Evolutionary conservation across 2,888 invertebrate genomes (phyloP).

Genomic region (Trichopoda pennipes): DNA sequence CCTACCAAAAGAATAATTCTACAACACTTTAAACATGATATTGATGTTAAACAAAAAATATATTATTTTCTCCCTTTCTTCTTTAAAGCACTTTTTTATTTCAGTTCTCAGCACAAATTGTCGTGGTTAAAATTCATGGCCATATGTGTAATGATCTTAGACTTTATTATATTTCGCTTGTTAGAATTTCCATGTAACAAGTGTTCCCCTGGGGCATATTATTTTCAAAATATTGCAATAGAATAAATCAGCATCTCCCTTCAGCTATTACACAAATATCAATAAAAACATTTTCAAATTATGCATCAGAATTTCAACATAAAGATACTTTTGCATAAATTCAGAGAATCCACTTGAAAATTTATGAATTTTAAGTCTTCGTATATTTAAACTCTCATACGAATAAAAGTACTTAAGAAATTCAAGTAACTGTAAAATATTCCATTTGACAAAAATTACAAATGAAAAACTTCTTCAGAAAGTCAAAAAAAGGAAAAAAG

Average conservation of each 20-base stretch:
- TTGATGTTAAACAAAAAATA: too few species aligned
- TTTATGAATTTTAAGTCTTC: conserved; percentile 29
- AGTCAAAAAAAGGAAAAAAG: too few species aligned
- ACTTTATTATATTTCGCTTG: not conserved
- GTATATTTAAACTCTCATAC: too few species aligned
- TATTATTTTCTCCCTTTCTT: too few species aligned
- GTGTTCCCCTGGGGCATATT: not conserved
- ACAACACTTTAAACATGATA: too few species aligned
- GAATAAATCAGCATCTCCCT: not conserved
- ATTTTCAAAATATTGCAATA: not conserved
- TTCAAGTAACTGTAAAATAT: too few species aligned
- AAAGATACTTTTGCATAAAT: not conserved
- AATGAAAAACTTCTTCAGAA: too few species aligned
- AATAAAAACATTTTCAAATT: conserved; percentile 32
- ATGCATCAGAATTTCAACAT: conserved; percentile 42
- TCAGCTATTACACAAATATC: not conserved
- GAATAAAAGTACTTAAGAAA: too few species aligned
- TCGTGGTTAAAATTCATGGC: not conserved
- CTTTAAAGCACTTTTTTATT: too few species aligned
- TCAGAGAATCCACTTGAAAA: conserved; percentile 47
- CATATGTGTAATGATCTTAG: not conserved
- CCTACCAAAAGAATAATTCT: too few species aligned
- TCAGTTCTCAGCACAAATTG: too few species aligned
- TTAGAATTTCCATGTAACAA: not conserved
- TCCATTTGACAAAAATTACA: too few species aligned